A percentile compares a stretch with the other conserved stretches of the same genome.
Conservation (phyloP, 2,888 invertebrate genomes). For the Leptodirus hochenwartii region DNA sequence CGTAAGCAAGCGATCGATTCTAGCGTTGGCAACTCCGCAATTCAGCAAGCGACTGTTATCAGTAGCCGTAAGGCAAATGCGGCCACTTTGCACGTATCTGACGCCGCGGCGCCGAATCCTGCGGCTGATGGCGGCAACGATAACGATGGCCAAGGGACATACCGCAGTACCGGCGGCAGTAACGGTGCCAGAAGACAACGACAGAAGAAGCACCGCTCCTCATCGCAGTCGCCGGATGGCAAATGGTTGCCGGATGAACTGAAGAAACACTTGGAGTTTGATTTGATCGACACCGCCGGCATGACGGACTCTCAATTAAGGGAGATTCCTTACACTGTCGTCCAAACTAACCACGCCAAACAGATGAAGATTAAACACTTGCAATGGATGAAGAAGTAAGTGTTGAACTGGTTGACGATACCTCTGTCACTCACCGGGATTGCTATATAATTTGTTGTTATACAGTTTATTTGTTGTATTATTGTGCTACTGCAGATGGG, state of each 20-base stretch:
- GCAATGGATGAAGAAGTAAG: constrained; percentile 18
- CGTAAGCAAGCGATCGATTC: constrained; percentile 39
- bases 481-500: too few species aligned
- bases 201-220: constrained; percentile 25
- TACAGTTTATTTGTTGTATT: too few species aligned
- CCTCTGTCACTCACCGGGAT: too few species aligned
- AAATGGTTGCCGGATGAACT: constrained; percentile 61
- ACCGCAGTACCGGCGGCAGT: constrained; percentile 40
- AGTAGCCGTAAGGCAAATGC: constrained; percentile 29
- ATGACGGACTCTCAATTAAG: constrained; percentile 75
- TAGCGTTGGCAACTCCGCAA: constrained; percentile 31
- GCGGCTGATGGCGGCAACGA: constrained; percentile 27
- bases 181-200: too few species aligned
- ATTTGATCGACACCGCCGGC: constrained; percentile 71
- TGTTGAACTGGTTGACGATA: too few species aligned
- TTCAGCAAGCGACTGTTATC: constrained; percentile 53
- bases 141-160: constrained; percentile 28
- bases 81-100: not conserved
- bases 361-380: constrained; percentile 33
- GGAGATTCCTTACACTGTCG: constrained; percentile 78
- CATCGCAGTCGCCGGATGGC: constrained; percentile 30
- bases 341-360: constrained; percentile 48
- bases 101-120: too few species aligned
- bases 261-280: constrained; percentile 74
- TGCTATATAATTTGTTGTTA: constrained; percentile 2